phyloP scores from a whole-genome alignment of 2,888 invertebrate species.

The Dione juno region DNA sequence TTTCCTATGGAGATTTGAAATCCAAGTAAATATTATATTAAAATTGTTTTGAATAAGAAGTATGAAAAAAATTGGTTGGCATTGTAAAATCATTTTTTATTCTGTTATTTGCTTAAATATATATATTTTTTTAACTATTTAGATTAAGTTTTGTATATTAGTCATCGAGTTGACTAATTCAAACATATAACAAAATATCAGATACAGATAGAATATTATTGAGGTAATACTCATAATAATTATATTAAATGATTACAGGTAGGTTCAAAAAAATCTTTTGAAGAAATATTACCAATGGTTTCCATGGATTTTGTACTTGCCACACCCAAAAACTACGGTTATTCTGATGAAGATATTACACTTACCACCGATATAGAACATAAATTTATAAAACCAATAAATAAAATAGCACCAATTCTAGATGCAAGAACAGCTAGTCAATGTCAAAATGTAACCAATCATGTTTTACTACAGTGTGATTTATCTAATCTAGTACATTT shows the following conservation, averaged over 20 bases:
- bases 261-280: slow-evolving; percentile 60
- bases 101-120: background rate
- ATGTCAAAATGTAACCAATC: slow-evolving; percentile 70
- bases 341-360: slow-evolving; percentile 48
- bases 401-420: slow-evolving; percentile 61
- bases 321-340: slow-evolving; percentile 65
- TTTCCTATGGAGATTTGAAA: slow-evolving; percentile 75
- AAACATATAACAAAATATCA: background rate
- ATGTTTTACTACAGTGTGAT: slow-evolving; percentile 79
- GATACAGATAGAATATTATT: background rate
- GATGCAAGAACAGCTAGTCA: slow-evolving; percentile 74
- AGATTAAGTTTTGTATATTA: background rate
- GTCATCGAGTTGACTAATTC: background rate
- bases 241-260: slow-evolving; percentile 56
- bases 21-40: slow-evolving; percentile 60
- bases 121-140: background rate
- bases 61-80: too few species aligned
- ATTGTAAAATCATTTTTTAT: too few species aligned
- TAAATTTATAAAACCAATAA: slow-evolving; percentile 46
- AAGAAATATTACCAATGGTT: slow-evolving; percentile 68
- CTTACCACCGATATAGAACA: slow-evolving; percentile 12
- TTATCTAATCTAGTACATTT: slow-evolving; percentile 82
- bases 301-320: slow-evolving; percentile 71
- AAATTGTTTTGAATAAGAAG: background rate
- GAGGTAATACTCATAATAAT: slow-evolving; percentile 43